A percentile compares a stretch with the other conserved stretches of the same genome.
Conservation (phyloP, 2,888 invertebrate species). For the Buathra laborator region DNA sequence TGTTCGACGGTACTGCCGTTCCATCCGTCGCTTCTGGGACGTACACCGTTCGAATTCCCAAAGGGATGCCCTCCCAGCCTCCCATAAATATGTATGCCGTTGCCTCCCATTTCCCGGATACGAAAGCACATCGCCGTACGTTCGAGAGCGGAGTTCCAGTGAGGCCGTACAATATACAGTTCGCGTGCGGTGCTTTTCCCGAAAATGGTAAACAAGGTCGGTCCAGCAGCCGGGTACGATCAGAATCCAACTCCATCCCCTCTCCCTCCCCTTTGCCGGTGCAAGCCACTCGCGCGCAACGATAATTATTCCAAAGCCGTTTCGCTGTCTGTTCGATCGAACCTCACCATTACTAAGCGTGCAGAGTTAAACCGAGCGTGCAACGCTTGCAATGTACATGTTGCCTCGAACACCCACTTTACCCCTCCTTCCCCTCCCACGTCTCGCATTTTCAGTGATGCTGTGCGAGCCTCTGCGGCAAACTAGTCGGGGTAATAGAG, state of each 20-base stretch:
- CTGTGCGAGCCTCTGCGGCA: constrained; percentile 32
- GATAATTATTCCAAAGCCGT: constrained; percentile 67
- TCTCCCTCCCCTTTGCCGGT: constrained; percentile 3
- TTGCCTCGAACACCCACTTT: neutral
- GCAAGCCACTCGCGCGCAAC: constrained; percentile 44
- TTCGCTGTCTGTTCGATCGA: constrained; percentile 66
- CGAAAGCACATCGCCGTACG: constrained; percentile 54
- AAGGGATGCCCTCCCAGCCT: constrained; percentile 61
- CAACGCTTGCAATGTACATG: constrained; percentile 40
- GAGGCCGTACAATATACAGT: constrained; percentile 44
- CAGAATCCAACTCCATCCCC: constrained; percentile 23
- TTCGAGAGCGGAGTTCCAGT: constrained; percentile 26
- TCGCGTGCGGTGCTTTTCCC: constrained; percentile 28
- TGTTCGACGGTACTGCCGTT: constrained; percentile 14
- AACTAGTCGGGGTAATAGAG: constrained; percentile 35
- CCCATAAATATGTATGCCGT: constrained; percentile 73
- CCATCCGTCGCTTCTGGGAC: constrained; percentile 34
- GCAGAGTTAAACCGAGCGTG: constrained; percentile 54
- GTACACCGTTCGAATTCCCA: constrained; percentile 67
- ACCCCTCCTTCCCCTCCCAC: neutral
- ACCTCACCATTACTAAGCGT: constrained; percentile 57
- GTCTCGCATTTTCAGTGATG: constrained; percentile 5
- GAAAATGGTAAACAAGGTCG: constrained; percentile 63
- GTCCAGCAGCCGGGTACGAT: constrained; percentile 9
- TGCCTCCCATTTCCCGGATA: constrained; percentile 68